phyloP scores from a whole-genome alignment of 2,113 vertebrate species.

The Cheirogaleus medius region DNA sequence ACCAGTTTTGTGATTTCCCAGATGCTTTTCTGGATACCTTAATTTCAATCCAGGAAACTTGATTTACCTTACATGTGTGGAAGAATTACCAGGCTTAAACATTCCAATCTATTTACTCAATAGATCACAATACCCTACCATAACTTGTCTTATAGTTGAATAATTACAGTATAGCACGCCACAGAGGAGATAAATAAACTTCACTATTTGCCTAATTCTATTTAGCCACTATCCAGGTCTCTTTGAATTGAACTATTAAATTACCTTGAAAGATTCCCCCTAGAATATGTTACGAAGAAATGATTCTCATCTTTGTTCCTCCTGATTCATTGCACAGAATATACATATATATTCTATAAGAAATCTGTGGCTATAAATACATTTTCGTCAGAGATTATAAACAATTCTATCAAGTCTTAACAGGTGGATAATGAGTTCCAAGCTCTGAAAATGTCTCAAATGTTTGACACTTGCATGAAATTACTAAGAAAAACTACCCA shows the following conservation, averaged over 20 bases:
- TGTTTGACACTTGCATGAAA: conserved; percentile 30
- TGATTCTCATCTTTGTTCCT: background rate
- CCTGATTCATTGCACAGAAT: background rate
- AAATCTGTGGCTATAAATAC: background rate
- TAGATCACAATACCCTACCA: background rate
- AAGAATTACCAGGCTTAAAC: background rate
- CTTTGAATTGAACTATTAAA: background rate
- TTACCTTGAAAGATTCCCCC: background rate
- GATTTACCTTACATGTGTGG: background rate
- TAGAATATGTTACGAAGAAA: conserved; percentile 32
- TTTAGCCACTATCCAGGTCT: background rate
- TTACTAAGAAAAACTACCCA: conserved; percentile 3
- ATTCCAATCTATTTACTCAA: background rate
- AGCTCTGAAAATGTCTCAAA: conserved; percentile 1
- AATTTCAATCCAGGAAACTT: background rate
- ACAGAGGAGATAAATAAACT: background rate
- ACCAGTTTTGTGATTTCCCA: background rate
- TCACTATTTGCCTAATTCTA: background rate
- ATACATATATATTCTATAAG: background rate
- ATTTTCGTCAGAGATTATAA: background rate
- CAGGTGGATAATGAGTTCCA: conserved; percentile 1
- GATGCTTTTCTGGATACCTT: background rate
- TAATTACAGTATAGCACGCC: background rate
- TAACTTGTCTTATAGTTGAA: background rate
- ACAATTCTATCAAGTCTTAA: conserved; percentile 7